Conservation (phyloP, 2,888 invertebrate genomes). For the Drosophila melanosoma region DNA sequence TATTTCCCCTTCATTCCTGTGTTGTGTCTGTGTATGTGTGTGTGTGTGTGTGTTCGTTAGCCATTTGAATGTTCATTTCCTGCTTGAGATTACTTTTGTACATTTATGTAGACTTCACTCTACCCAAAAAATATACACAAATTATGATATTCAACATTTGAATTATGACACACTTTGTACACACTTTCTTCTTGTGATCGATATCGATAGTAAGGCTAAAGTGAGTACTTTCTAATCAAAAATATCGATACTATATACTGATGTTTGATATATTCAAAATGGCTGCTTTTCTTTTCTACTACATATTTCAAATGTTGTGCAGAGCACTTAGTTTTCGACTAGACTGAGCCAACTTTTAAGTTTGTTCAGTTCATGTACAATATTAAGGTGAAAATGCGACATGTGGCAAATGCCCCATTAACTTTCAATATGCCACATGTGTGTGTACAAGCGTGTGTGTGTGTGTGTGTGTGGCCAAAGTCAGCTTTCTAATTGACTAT, state of each 20-base stretch:
- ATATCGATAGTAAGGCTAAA: neutral
- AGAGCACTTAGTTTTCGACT: slow-evolving; percentile 19
- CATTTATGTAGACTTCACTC: slow-evolving; percentile 19
- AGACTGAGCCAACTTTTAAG: neutral
- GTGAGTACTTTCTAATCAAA: too few species aligned
- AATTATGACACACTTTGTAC: slow-evolving; percentile 2
- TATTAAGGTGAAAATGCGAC: slow-evolving; percentile 7
- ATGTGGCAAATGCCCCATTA: slow-evolving; percentile 40
- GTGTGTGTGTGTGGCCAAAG: slow-evolving; percentile 12
- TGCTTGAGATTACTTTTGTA: slow-evolving; percentile 61
- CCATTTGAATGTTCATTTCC: slow-evolving; percentile 63
- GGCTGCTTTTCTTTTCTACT: neutral
- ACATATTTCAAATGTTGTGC: neutral
- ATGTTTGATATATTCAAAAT: neutral
- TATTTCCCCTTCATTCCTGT: slow-evolving; percentile 25
- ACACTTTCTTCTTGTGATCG: neutral
- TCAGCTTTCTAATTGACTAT: slow-evolving; percentile 53
- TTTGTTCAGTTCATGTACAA: slow-evolving; percentile 2
- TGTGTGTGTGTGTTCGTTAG: slow-evolving; percentile 34
- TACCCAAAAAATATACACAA: slow-evolving; percentile 17
- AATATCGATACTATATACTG: neutral
- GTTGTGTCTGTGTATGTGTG: slow-evolving; percentile 2
- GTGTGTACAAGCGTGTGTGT: neutral
- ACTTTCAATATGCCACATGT: slow-evolving; percentile 39
- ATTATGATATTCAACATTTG: slow-evolving; percentile 27